These are phyloP conservation scores for Dryobates pubescens DNA, from an alignment of 2,797 vertebrate genomes.

Conservation along the genomic window DNA sequence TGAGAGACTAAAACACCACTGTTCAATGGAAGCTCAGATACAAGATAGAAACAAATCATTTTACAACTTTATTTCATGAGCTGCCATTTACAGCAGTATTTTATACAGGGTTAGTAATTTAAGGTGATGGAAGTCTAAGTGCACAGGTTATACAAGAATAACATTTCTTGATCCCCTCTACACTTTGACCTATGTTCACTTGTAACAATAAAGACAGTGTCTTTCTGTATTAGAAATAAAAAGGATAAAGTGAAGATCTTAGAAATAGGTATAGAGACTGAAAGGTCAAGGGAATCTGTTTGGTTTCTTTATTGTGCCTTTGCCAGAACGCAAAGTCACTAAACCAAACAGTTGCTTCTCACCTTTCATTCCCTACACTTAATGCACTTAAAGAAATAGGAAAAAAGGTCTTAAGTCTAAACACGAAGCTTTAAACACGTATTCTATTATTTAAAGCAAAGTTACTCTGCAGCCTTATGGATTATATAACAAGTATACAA, in stretches of 20 bases:
- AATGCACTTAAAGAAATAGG: constrained; percentile 80
- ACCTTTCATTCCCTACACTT: constrained; percentile 93
- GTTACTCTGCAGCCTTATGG: constrained; percentile 99
- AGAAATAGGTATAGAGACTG: constrained; percentile 91
- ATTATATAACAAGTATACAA: constrained; percentile 85
- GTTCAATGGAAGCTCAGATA: constrained; percentile 94
- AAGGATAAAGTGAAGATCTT: constrained; percentile 80
- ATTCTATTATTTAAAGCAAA: constrained; percentile 90
- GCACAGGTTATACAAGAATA: constrained; percentile 93
- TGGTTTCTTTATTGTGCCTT: constrained; percentile 87
- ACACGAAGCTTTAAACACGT: constrained; percentile 92
- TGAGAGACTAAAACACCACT: constrained; percentile 93
- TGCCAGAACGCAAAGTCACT: constrained; percentile 86
- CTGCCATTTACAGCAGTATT: constrained; percentile 98
- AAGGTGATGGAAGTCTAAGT: constrained; percentile 87
- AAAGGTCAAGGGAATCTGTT: constrained; percentile 91
- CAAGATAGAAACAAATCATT: constrained; percentile 75
- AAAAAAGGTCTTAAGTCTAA: constrained; percentile 83
- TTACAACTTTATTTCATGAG: constrained; percentile 83
- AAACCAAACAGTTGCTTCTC: constrained; percentile 92
- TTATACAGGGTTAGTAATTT: constrained; percentile 93
- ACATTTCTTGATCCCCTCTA: constrained; percentile 90
- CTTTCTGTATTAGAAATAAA: constrained; percentile 80
- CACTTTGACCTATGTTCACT: constrained; percentile 87
- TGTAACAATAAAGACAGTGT: constrained; percentile 76